Evolutionary conservation across 2,888 invertebrate species (phyloP), one percentile per base, ranked within the genome.

Genomic region (Hirudinaria manillensis): DNA sequence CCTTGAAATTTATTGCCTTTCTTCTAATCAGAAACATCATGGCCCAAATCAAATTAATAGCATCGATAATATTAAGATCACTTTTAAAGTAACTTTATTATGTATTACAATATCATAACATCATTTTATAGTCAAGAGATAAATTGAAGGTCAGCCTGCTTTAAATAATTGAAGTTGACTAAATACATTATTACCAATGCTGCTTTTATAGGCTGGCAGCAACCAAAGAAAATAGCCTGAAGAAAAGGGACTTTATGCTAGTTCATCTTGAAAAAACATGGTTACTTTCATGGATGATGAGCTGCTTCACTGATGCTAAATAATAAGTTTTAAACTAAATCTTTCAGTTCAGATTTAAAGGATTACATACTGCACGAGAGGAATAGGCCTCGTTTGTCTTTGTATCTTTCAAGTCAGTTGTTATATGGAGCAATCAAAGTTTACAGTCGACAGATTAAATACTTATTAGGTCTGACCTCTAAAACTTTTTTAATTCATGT

Each of bases 371-470:
- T 72, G 27, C 72, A 72, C n/a, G 53, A 72, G 53, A 53, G 72
- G 53, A 55, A 51, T 27, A 32, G 32, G 21, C 53, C 72, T 55
- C 72, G 72, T 13, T 34, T 72, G 16, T 72, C 72, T 24, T 32
- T 72, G 16, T 72, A 72, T 24, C 72, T 72, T 55, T 72, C 72
- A 3, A 55, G 55, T 24, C 72, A 72, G 29, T 32, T 72, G 19
- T 32, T 53, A 13, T 72, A 53, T 72, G 72, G 72, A 72, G 45
- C 55, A 34, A 55, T 72, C 24, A 72, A 72, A 72, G 72, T 72
- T 55, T 55, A 72, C 72, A 72, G 55, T 53, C 45, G 53, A 72
- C 72, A 72, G 21, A 32, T 72, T 55, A 34, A 72, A 45, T 72
- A 72, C 21, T 45, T 72, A 29, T 32, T 72, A 72, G 53, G 72